phyloP scores from a whole-genome alignment of 2,888 invertebrate species.

The Xanthorhoe designata region DNA sequence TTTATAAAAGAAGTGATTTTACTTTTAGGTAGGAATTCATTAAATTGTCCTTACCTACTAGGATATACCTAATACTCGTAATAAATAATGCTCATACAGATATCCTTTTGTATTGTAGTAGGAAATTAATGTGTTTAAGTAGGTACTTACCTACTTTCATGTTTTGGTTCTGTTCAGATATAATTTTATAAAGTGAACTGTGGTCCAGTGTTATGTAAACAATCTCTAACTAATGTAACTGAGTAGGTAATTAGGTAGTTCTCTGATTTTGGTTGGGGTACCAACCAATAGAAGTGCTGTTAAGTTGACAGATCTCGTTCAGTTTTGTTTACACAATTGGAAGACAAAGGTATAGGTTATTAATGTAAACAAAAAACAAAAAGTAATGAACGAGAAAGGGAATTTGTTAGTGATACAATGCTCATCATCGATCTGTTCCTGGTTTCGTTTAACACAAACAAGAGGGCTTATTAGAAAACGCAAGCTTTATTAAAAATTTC shows the following conservation, averaged over 20 bases:
- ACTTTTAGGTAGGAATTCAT: too few species aligned
- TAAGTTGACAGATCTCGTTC: not conserved
- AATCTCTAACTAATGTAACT: not conserved
- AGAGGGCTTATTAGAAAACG: constrained; percentile 73
- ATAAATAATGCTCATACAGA: too few species aligned
- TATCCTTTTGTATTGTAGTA: too few species aligned
- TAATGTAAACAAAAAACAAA: constrained; percentile 43
- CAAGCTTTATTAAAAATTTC: constrained; percentile 84
- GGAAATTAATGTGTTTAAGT: too few species aligned
- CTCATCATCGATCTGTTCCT: constrained; percentile 69
- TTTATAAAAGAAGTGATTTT: not conserved
- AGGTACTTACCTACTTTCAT: too few species aligned
- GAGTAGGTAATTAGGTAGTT: not conserved
- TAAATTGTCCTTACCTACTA: too few species aligned
- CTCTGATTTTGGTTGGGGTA: too few species aligned
- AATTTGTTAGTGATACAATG: constrained; percentile 69
- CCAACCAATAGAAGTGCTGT: too few species aligned
- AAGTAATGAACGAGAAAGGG: constrained; percentile 33
- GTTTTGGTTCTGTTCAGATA: too few species aligned
- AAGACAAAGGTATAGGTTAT: constrained; percentile 9
- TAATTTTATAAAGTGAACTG: too few species aligned
- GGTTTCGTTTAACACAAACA: constrained; percentile 67
- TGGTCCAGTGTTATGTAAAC: not conserved
- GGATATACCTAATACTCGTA: too few species aligned
- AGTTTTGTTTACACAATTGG: constrained; percentile 9